Evolutionary conservation across 2,113 vertebrate species (phyloP).

Genomic region (Antigone vipio): DNA sequence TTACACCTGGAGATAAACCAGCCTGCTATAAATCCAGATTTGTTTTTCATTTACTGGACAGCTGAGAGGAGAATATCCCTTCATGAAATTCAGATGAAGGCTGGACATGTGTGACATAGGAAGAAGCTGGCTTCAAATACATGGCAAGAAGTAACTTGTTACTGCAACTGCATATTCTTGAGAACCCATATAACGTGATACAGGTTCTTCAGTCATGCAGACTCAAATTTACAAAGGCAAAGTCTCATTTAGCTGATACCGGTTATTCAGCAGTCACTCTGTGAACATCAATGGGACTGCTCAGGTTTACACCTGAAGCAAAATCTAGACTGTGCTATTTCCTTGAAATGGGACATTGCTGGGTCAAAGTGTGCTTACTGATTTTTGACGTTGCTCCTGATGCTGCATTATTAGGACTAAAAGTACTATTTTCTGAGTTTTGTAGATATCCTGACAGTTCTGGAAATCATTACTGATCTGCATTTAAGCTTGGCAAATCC

Average conservation of each 20-base stretch:
- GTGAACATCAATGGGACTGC: not conserved
- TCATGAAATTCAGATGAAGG: not conserved
- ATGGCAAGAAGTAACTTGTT: not conserved
- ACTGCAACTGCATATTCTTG: not conserved
- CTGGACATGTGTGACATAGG: not conserved
- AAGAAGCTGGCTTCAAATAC: not conserved
- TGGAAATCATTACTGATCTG: not conserved
- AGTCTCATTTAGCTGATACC: not conserved
- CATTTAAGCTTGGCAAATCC: not conserved
- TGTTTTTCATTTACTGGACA: not conserved
- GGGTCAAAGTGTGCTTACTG: not conserved
- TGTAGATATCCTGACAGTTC: not conserved
- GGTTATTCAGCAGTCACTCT: not conserved
- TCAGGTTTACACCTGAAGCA: not conserved
- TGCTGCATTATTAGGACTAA: not conserved
- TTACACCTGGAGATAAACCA: not conserved
- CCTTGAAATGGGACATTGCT: not conserved
- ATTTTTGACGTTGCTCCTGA: not conserved
- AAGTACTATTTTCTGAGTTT: not conserved
- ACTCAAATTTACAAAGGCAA: not conserved
- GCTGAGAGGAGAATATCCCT: not conserved
- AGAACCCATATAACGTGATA: not conserved
- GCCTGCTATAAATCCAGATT: not conserved
- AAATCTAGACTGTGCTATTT: not conserved
- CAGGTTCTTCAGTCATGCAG: not conserved